A percentile compares a stretch with the other conserved stretches of the same genome.
Conservation (phyloP, 2,113 vertebrate species). For the Macquaria ambigua region DNA sequence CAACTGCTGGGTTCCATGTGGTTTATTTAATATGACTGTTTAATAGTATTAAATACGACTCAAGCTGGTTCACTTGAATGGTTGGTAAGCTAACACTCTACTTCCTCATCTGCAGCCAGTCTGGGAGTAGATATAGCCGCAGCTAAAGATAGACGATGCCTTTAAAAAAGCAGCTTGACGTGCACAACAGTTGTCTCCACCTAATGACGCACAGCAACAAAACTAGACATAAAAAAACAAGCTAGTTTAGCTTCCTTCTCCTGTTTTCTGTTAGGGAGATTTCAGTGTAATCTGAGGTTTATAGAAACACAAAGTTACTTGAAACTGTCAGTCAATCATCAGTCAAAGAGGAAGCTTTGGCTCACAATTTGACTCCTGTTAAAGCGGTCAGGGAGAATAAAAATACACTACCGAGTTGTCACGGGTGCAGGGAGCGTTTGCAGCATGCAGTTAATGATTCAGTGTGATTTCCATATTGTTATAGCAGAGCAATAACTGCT, state of each 20-base stretch:
- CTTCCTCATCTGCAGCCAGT: conserved; percentile 41
- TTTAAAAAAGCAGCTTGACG: conserved; percentile 55
- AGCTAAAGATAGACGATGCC: conserved; percentile 70
- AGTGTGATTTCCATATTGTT: neutral
- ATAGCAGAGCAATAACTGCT: neutral
- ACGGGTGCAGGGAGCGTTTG: neutral
- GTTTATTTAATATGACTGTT: neutral
- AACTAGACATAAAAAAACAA: neutral
- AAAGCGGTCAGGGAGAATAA: neutral
- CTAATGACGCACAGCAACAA: conserved; percentile 7
- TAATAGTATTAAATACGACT: too few species aligned
- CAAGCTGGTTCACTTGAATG: neutral
- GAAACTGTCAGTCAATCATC: neutral
- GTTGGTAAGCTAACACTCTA: conserved; percentile 48
- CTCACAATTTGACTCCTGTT: neutral
- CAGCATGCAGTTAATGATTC: conserved; percentile 15
- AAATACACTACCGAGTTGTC: neutral
- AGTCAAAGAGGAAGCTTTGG: neutral
- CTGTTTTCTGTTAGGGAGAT: too few species aligned
- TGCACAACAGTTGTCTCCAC: conserved; percentile 28
- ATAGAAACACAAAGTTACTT: too few species aligned
- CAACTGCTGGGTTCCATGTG: too few species aligned
- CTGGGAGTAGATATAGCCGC: conserved; percentile 7
- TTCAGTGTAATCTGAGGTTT: neutral
- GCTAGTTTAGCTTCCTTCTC: neutral